Conservation (phyloP, 2,888 invertebrate genomes). For the Eulithis testata region DNA sequence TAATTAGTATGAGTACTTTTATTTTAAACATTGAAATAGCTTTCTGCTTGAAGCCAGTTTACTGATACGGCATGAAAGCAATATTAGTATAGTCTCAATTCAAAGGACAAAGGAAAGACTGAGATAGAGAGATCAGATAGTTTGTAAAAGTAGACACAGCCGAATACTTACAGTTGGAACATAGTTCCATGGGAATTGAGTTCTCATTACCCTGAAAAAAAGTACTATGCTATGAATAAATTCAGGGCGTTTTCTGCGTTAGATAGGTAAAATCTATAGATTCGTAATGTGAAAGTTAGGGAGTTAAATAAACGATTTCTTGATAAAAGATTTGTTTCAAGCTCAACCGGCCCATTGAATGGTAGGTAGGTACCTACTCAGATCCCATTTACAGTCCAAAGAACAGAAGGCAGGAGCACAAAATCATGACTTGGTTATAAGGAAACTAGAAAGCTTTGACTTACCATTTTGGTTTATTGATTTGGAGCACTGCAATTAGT, state of each 20-base stretch:
- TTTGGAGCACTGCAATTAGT: conserved; percentile 30
- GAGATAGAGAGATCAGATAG: conserved; percentile 28
- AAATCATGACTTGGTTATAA: conserved; percentile 18
- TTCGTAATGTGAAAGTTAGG: too few species aligned
- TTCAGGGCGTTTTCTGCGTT: neutral
- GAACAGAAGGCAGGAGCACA: conserved; percentile 21
- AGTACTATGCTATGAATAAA: conserved; percentile 1
- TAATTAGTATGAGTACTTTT: conserved; percentile 22
- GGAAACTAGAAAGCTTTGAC: conserved; percentile 37
- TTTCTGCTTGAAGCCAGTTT: conserved; percentile 52
- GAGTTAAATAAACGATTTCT: too few species aligned
- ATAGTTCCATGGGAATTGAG: conserved; percentile 98
- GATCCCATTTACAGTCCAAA: conserved; percentile 2
- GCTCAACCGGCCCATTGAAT: conserved; percentile 1
- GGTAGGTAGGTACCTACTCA: neutral
- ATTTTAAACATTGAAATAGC: conserved; percentile 42
- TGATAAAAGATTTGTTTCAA: neutral
- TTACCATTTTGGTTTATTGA: conserved; percentile 50
- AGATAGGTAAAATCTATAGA: too few species aligned
- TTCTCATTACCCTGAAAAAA: conserved; percentile 95
- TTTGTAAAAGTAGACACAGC: conserved; percentile 24
- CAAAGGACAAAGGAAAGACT: conserved; percentile 49
- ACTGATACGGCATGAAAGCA: conserved; percentile 62
- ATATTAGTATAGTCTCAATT: conserved; percentile 51
- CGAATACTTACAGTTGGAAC: conserved; percentile 95